Conservation (phyloP, 2,113 vertebrate species). For the Sceloporus tristichus region DNA sequence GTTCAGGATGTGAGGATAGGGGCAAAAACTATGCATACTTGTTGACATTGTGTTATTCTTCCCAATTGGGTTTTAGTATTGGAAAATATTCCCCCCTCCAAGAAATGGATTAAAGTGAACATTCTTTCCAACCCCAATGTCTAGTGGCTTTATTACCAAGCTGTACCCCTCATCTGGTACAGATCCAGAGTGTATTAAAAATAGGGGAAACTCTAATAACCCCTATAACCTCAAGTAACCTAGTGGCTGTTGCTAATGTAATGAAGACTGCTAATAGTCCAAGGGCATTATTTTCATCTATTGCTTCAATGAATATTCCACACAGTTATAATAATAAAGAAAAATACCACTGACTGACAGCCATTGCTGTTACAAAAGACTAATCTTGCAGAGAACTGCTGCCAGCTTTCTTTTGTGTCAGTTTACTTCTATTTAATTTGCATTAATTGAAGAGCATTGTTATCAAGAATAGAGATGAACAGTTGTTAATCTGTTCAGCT, state of each 20-base stretch:
- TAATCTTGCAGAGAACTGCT: not conserved
- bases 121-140: no score
- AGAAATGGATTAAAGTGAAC: no score
- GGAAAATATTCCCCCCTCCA: no score
- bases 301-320: not conserved
- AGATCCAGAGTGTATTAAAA: no score
- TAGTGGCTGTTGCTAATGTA: not conserved
- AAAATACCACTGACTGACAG: slow-evolving; percentile 1
- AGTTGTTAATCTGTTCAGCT: slow-evolving; percentile 3
- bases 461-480: slow-evolving; percentile 4
- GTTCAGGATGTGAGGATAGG: no score
- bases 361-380: not conserved
- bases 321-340: not conserved
- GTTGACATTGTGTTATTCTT: no score
- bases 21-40: no score
- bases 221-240: not conserved
- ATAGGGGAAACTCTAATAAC: no score
- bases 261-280: not conserved
- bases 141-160: no score
- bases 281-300: not conserved
- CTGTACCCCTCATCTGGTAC: no score
- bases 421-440: slow-evolving; percentile 25
- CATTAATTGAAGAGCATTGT: not conserved
- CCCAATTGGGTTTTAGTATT: no score
- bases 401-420: slow-evolving; percentile 1